These are phyloP conservation scores for Chloropsis cyanopogon DNA, from an alignment of 2,113 vertebrate genomes.

Conservation along the genomic window DNA sequence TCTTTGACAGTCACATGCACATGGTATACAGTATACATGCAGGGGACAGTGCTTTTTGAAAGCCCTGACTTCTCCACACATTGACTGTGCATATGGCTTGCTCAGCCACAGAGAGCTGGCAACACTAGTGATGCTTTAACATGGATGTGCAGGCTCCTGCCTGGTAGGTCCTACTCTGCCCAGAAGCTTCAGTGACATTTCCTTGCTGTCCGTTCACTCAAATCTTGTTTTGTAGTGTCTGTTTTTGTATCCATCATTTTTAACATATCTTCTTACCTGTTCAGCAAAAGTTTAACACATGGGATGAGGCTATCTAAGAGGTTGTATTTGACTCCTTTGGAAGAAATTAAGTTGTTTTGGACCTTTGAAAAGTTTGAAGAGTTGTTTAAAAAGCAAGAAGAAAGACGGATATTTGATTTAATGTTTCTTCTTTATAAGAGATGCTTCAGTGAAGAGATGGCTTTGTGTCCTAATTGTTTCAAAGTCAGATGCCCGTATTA, in stretches of 20 bases:
- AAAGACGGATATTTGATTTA: not conserved
- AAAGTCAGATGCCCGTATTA: not conserved
- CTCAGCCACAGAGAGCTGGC: not conserved
- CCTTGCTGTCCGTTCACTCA: not conserved
- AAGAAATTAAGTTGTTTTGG: not conserved
- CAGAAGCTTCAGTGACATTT: not conserved
- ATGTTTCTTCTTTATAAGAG: not conserved
- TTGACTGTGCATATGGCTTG: accelerated
- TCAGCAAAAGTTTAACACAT: not conserved
- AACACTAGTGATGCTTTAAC: not conserved
- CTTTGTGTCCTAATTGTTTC: not conserved
- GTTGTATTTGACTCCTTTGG: not conserved
- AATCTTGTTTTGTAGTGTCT: not conserved
- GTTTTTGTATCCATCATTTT: not conserved
- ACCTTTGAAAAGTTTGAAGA: not conserved
- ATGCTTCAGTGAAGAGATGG: not conserved
- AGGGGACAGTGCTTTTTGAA: not conserved
- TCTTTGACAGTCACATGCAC: not conserved
- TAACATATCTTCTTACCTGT: not conserved
- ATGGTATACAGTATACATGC: accelerated
- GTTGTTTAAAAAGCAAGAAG: not conserved
- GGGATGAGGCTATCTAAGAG: not conserved
- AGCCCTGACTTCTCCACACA: not conserved
- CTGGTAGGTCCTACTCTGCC: not conserved
- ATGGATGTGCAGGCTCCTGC: not conserved